Base-by-base conservation (phyloP, 2,888 invertebrate genomes). In the Rhaphigaster nebulosa region DNA sequence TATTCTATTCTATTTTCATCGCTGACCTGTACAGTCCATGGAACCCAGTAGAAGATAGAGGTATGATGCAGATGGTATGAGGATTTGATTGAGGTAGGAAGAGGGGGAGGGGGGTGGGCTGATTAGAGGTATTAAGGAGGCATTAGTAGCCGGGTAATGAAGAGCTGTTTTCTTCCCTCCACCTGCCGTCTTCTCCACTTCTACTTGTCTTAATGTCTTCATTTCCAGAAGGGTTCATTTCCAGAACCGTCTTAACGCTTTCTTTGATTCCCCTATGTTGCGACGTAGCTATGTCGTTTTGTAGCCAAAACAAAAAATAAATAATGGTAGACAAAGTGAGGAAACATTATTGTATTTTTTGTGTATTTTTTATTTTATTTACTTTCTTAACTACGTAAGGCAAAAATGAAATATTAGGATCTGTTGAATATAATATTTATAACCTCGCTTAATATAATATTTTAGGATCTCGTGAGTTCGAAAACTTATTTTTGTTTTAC, bases 111-210 rank as follows among this genome's bases (percentile, higher is more conserved):
- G 34, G 80, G 80, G 23, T 0, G 80, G 26, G 80, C 41, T 80
- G 80, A 80, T 80, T 80, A 80, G 80, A 80, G 80, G 80, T 80
- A 80, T 80, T 80, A 80, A 80, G 41, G 80, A 18, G 41, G 41
- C 80, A 80, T 80, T 41, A 80, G 80, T 41, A 80, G 80, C 80
- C 12, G 80, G 80, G 8, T 80, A 80, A 80, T 80, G 80, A 80
- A 80, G 41, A 80, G 80, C 80, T 80, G 4, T 76, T 76, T 76
- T 76, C 15, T 76, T 38, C 76, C 15, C 41, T 38, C 80, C 80
- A 23, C 41, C 41, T 34, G 38, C 41, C 41, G 8, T 26, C 34
- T 38, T n/a, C 23, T 13, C 18, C n/a, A n/a, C 38, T 38, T 76
- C 76, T 80, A 23, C 34, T 41, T 41, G 41, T 80, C 1, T 80